phyloP scores from a whole-genome alignment of 2,797 vertebrate genomes.

The Semotilus atromaculatus region DNA sequence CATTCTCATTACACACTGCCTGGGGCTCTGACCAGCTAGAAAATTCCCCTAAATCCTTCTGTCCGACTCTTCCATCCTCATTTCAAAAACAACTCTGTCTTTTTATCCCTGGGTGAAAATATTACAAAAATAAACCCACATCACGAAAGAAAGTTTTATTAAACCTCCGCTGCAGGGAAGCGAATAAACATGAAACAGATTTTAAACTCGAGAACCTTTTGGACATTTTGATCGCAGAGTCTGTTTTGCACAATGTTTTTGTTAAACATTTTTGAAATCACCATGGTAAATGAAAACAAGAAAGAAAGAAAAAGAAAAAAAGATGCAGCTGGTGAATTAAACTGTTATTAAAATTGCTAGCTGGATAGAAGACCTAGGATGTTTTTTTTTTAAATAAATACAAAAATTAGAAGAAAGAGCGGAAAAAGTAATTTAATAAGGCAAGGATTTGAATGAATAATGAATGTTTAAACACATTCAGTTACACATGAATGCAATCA shows the following conservation, averaged over 20 bases:
- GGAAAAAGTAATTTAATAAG: background rate
- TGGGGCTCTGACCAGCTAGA: constrained; percentile 60
- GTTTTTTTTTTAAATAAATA: background rate
- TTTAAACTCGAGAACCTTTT: background rate
- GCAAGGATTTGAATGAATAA: background rate
- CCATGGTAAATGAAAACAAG: background rate
- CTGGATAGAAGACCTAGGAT: background rate
- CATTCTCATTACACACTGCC: constrained; percentile 71
- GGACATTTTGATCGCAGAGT: background rate
- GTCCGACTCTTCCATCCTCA: constrained; percentile 35
- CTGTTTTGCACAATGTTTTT: constrained; percentile 13
- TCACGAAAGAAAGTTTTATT: constrained; percentile 12
- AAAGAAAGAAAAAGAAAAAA: too few species aligned
- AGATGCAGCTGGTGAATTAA: background rate
- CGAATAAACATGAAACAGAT: constrained; percentile 2
- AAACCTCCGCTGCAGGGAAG: background rate
- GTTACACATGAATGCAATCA: constrained; percentile 35
- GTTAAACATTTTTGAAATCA: background rate
- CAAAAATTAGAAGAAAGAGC: background rate
- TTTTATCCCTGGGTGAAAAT: constrained; percentile 24
- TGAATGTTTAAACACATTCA: constrained; percentile 46
- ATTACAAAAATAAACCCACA: constrained; percentile 19
- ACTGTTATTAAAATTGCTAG: background rate
- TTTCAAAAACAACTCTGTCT: constrained; percentile 39
- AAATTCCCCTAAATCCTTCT: constrained; percentile 60